Base-by-base conservation (phyloP, 2,113 vertebrate genomes). In the Chascanopsetta lugubris region DNA sequence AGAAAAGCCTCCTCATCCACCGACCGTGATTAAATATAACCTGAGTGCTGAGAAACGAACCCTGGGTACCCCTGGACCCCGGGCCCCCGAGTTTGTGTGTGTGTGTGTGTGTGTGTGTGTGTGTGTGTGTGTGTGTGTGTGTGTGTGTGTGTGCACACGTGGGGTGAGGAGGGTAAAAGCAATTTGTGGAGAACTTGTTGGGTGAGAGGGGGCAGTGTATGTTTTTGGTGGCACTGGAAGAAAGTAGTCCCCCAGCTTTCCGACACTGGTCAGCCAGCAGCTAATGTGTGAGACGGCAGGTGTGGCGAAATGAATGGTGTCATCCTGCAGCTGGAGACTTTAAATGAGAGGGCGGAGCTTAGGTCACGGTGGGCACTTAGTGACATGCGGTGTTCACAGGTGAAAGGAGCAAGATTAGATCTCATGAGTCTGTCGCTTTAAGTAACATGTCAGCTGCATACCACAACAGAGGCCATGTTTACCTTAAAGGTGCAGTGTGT, bases 101-200 rank as follows among this genome's bases (percentile, higher is more conserved):
- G 84, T 42, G 53, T 73, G 61, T 71, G 72, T 57, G 61, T 58
- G 62, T 48, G 30, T n/a, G n/a, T 55, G 60, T 42, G 24, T 45
- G 61, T 82, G 80, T 79, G 25, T 43, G 61, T 82, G 80, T 78
- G 29, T 30, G 29, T 75, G 64, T 69, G 73, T 59, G 60, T 57
- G 62, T 50, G 27, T 59, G 56, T 48, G 27, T 47, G 62, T 83
- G 81, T 77, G 83, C 75, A 78, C 80, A 70, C 21, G 8, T 1
- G 47, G 90, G 88, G 83, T 94, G 93, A 94, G 54, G 74, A 89
- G 88, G 89, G 91, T 92, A 92, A 94, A 95, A 95, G 94, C 94
- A 96, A 96, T 97, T 96, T 95, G 92, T 90, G 92, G 92, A 92
- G 93, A 91, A 94, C 93, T 92, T 94, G 93, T 91, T 92, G 90